phyloP scores from a whole-genome alignment of 1,140 invertebrate genomes.

The Eulimnadia texana region DNA sequence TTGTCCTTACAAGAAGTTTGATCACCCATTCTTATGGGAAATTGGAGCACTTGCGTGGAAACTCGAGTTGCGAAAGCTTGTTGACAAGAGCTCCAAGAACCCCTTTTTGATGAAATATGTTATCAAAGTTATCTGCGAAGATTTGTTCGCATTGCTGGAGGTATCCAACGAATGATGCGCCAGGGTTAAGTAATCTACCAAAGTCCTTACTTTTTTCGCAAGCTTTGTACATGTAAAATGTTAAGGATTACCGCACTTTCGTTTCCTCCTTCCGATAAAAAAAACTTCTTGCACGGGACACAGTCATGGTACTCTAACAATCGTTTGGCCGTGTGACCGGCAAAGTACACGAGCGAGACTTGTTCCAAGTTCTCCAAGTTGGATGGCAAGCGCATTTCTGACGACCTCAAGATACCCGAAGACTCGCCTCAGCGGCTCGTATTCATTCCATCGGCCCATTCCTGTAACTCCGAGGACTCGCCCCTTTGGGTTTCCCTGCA shows the following conservation, averaged over 20 bases:
- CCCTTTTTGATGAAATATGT: neutral
- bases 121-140: neutral
- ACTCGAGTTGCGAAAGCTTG: neutral
- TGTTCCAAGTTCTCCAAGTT: neutral
- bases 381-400: neutral
- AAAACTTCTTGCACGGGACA: neutral
- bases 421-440: no score
- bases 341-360: neutral
- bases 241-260: neutral
- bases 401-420: no score
- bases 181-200: neutral
- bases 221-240: neutral
- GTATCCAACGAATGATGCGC: neutral
- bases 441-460: no score
- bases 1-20: neutral
- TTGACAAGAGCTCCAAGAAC: neutral
- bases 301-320: neutral
- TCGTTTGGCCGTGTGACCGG: neutral
- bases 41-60: neutral
- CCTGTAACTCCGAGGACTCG: no score
- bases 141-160: neutral
- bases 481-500: no score
- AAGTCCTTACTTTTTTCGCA: neutral
- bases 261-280: no score
- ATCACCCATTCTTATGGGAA: neutral